Percentiles rank a stretch among this genome's conserved stretches.
phyloP scores from a whole-genome alignment of 2,113 vertebrate genomes.

The Phyllostomus discolor region DNA sequence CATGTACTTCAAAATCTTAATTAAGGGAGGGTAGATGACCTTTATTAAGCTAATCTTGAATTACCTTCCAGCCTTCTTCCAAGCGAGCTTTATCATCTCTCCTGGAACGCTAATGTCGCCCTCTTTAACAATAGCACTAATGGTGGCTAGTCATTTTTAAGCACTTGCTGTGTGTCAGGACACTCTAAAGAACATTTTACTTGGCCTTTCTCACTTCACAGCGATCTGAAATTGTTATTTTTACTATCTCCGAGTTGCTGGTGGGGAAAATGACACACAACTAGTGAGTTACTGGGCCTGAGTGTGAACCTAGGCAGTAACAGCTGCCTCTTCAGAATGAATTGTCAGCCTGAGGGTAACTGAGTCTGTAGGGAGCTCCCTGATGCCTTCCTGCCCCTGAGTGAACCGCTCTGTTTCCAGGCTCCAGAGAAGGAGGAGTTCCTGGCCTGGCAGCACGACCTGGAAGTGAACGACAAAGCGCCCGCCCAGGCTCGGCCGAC shows the following conservation, averaged over 20 bases:
- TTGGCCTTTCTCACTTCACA: not conserved
- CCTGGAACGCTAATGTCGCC: not conserved
- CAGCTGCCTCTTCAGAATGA: not conserved
- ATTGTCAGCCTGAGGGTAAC: not conserved
- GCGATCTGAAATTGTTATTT: not conserved
- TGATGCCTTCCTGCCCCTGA: not conserved
- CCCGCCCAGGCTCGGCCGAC: conserved; percentile 89
- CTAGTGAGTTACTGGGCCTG: not conserved
- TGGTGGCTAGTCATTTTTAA: not conserved
- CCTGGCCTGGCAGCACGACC: conserved; percentile 94
- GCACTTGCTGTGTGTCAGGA: not conserved
- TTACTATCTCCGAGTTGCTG: not conserved
- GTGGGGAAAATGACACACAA: not conserved
- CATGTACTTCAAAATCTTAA: not conserved
- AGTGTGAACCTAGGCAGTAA: not conserved
- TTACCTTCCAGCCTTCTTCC: not conserved
- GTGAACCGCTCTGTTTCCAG: conserved; percentile 71
- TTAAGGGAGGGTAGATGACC: not conserved
- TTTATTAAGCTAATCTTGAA: not conserved
- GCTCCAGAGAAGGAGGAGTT: conserved; percentile 92
- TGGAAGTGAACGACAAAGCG: conserved; percentile 88
- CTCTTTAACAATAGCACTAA: not conserved
- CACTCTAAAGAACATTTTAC: not conserved
- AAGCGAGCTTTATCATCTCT: not conserved
- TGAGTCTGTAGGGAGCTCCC: not conserved